Conservation (phyloP, 1,140 invertebrate genomes). For the Homalodisca vitripennis region DNA sequence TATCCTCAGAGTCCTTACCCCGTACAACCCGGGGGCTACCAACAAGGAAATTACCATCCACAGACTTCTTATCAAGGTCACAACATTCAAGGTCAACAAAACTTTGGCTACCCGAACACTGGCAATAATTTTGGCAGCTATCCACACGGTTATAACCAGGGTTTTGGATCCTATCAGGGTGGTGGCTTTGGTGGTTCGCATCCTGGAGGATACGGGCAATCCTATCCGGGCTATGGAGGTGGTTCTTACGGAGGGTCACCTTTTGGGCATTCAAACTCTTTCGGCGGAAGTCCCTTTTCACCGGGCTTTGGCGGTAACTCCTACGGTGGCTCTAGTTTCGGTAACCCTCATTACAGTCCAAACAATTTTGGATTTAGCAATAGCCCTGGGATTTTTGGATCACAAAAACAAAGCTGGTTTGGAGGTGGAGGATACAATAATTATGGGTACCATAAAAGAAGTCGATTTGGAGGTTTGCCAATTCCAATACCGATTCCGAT, state of each 20-base stretch:
- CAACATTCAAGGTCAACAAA: not conserved
- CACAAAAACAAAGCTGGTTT: not conserved
- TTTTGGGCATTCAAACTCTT: constrained; percentile 7
- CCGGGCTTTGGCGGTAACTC: not conserved
- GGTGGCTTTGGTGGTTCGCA: not conserved
- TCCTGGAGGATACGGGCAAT: not conserved
- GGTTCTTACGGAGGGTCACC: constrained; percentile 8
- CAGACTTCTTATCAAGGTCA: no score
- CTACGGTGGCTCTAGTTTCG: not conserved
- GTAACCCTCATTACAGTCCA: constrained; percentile 4
- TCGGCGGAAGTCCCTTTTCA: constrained; percentile 3
- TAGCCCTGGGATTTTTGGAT: constrained; percentile 9
- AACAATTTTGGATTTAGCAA: constrained; percentile 13
- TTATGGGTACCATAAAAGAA: constrained; percentile 12
- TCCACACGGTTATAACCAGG: not conserved
- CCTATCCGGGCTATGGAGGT: constrained; percentile 3
- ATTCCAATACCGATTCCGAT: constrained; percentile 17
- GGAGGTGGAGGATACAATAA: not conserved
- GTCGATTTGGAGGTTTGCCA: not conserved
- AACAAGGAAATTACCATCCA: no score
- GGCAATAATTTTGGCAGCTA: not conserved
- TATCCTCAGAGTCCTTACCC: not conserved
- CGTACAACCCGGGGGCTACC: not conserved
- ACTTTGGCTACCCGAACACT: not conserved
- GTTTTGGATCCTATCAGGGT: not conserved